Base-by-base conservation (phyloP, 2,797 vertebrate species). In the Paedocypris micromegethes region DNA sequence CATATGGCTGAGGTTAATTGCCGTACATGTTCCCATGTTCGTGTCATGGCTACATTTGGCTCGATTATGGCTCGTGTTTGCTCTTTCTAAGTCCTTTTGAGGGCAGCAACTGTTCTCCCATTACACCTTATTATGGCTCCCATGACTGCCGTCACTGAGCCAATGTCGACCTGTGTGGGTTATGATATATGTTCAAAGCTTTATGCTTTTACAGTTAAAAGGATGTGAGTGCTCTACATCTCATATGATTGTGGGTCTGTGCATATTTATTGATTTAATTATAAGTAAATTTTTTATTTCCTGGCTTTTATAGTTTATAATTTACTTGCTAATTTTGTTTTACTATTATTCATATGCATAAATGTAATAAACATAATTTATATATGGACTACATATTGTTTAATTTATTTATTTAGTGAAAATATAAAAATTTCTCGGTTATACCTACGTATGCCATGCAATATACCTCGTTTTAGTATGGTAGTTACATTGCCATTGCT, bases 11-110 rank as follows among this genome's bases (percentile, higher is more conserved):
- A 5, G 86, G 86, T 90, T 88, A 90, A 88, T 84, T 85, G 83
- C 80, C 51, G 71, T 79, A 78, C 77, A 80, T 88, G 88, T 90
- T 87, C 86, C 23, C 85, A 82, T 78, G 79, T 79, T 81, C 83
- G 73, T 88, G 88, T 89, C 84, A 81, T 84, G 82, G 86, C 83
- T 83, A 81, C 85, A 88, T 89, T 90, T 88, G 87, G 85, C 83
- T 87, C 79, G 76, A 78, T 80, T 81, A 84, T 82, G 83, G 84
- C 73, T 85, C 79, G 68, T 65, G 75, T 62, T 68, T 57, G 80
- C 74, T 83, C 80, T 79, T 82, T 82, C 82, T 72, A 83, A 84
- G 75, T 78, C 77, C 81, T 83, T 80, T 80, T 61, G 71, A 77
- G 83, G 83, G 79, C 84, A 82, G 83, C 82, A 79, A 78, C 82